phyloP scores from a whole-genome alignment of 2,888 invertebrate genomes.

The Xanthia togata region DNA sequence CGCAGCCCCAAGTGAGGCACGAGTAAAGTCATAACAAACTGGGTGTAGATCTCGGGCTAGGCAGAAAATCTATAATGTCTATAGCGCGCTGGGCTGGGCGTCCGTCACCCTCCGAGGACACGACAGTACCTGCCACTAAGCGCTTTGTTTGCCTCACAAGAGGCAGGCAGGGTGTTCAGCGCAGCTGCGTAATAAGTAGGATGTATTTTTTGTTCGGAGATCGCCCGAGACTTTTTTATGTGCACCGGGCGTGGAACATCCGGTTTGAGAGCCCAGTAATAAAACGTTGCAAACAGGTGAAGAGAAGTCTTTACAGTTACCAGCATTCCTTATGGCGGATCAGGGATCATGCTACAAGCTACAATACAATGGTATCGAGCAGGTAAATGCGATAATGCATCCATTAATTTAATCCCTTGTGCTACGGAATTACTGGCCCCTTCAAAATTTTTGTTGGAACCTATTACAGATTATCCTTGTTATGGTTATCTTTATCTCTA shows the following conservation, averaged over 20 bases:
- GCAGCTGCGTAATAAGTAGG: constrained; percentile 49
- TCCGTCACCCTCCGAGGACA: constrained; percentile 46
- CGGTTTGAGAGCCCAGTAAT: constrained; percentile 38
- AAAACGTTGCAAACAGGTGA: constrained; percentile 48
- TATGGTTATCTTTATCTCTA: neutral
- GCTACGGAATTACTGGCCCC: neutral
- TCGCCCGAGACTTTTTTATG: constrained; percentile 50
- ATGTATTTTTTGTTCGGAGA: constrained; percentile 46
- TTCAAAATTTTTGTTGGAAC: neutral
- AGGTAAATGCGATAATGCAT: constrained; percentile 31
- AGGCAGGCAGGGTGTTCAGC: constrained; percentile 34
- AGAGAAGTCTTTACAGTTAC: constrained; percentile 37
- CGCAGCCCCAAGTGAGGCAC: constrained; percentile 20
- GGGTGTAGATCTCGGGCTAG: constrained; percentile 50
- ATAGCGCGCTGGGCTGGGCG: constrained; percentile 30
- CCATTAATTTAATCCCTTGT: neutral
- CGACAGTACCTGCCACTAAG: constrained; percentile 44
- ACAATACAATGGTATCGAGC: neutral
- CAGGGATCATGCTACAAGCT: constrained; percentile 15
- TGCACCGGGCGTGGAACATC: constrained; percentile 35
- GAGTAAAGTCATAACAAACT: constrained; percentile 28
- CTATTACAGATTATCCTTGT: constrained; percentile 2
- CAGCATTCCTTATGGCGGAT: constrained; percentile 28
- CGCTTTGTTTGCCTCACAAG: constrained; percentile 42
- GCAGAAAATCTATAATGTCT: constrained; percentile 54